Evolutionary conservation across 2,113 vertebrate species (phyloP).

Genomic region (Atlantisia rogersi): DNA sequence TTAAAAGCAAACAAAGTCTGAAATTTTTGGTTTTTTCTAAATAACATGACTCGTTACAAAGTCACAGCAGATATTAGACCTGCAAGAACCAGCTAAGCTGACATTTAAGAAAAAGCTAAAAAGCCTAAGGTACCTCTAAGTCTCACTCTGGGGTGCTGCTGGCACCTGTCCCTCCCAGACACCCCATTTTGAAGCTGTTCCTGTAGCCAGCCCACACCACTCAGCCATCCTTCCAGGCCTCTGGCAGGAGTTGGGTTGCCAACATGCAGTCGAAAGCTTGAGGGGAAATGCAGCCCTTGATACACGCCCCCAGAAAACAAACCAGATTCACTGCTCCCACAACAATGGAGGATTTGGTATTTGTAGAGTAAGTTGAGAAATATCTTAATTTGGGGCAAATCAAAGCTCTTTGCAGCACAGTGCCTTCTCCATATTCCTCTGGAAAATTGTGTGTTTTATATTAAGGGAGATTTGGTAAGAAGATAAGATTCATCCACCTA

Average conservation of each 20-base stretch:
- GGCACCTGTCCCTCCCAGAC: too few relatives aligned
- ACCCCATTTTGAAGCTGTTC: fast-evolving
- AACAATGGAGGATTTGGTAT: not conserved
- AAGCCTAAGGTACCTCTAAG: not conserved
- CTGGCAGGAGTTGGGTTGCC: not conserved
- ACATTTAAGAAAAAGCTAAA: not conserved
- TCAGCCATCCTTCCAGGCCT: not conserved
- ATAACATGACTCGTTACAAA: not conserved
- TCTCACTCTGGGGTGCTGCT: fast-evolving
- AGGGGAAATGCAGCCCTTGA: not conserved
- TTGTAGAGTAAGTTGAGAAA: not conserved
- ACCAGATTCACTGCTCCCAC: not conserved
- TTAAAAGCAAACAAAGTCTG: not conserved
- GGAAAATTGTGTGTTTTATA: not conserved
- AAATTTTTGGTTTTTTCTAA: not conserved
- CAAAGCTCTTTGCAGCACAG: not conserved
- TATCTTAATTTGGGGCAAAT: not conserved
- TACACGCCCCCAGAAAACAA: not conserved
- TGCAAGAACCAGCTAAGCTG: not conserved
- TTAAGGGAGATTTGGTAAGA: not conserved
- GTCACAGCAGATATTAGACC: not conserved
- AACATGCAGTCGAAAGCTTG: not conserved
- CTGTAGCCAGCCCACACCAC: fast-evolving
- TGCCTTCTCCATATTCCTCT: not conserved
- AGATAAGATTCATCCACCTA: not conserved